Conservation (phyloP, 64 coral and sea anemone genomes). For the Platygyra sinensis region DNA sequence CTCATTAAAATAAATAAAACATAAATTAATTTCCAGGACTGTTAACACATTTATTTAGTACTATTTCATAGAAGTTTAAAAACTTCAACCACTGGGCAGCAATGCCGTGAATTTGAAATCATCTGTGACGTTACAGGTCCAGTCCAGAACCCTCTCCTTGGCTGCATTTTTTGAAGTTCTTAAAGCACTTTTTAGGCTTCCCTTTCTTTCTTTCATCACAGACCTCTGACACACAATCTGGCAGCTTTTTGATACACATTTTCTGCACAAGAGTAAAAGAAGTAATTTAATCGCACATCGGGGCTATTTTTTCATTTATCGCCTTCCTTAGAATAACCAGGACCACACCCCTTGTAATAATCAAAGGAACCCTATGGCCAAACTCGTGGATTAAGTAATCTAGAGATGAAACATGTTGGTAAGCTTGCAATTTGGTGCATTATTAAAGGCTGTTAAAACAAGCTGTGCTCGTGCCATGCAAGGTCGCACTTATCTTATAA, state of each 20-base stretch:
- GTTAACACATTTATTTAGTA: neutral
- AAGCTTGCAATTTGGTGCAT: too few species aligned
- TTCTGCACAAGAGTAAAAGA: neutral
- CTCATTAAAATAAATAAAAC: too few species aligned
- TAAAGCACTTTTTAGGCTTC: neutral
- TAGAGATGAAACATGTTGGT: too few species aligned
- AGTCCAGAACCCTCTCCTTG: conserved; percentile 7
- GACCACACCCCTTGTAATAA: too few species aligned
- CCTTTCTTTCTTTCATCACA: neutral
- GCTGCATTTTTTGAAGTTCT: neutral
- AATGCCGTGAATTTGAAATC: neutral
- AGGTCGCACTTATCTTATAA: too few species aligned
- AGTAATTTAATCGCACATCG: neutral
- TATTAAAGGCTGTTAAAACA: too few species aligned
- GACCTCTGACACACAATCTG: neutral
- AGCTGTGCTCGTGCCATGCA: too few species aligned
- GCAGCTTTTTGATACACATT: neutral
- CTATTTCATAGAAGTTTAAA: neutral
- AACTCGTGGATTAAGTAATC: too few species aligned
- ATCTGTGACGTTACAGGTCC: neutral
- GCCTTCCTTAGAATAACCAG: too few species aligned
- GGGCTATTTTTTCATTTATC: too few species aligned
- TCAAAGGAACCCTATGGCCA: too few species aligned
- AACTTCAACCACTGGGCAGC: neutral
- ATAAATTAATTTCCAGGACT: too few species aligned